Evolutionary conservation across 2,888 invertebrate species (phyloP).

Genomic region (Apodemia duryi): DNA sequence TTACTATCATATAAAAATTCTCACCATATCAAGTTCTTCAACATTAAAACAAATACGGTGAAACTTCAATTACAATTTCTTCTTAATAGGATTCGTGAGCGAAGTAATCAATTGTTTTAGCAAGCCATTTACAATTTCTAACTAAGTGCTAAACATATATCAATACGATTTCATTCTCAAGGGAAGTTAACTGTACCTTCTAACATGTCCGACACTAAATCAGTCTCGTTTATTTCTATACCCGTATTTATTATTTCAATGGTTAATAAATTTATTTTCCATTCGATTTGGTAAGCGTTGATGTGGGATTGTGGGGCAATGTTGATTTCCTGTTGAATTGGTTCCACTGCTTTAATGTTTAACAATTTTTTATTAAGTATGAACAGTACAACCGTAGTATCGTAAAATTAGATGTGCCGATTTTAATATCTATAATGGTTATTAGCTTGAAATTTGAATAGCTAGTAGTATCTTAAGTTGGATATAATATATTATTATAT

Average conservation of each 20-base stretch:
- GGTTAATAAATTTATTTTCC: conserved; percentile 21
- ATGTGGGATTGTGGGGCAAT: conserved; percentile 20
- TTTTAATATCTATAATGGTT: not conserved
- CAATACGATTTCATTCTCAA: conserved; percentile 19
- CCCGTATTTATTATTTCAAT: conserved; percentile 18
- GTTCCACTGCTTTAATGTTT: not conserved
- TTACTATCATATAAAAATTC: too few species aligned
- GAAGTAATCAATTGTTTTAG: conserved; percentile 10
- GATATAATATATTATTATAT: too few species aligned
- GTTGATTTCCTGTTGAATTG: conserved; percentile 18
- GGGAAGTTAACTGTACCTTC: conserved; percentile 25
- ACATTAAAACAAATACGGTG: not conserved
- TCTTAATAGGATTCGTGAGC: not conserved
- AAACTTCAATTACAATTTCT: not conserved
- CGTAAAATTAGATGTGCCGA: not conserved
- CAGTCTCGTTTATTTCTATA: conserved; percentile 22
- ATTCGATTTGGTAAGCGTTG: conserved; percentile 10
- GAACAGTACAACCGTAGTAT: not conserved
- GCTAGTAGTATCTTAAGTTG: not conserved
- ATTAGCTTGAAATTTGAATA: not conserved
- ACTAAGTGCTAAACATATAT: conserved; percentile 13
- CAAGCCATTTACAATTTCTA: conserved; percentile 7
- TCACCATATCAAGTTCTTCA: not conserved
- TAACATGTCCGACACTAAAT: conserved; percentile 25
- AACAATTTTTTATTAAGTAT: conserved; percentile 1